Percentiles rank a stretch among this genome's conserved stretches.
These are phyloP conservation scores for Papilio glaucus DNA, from an alignment of 1,140 invertebrate species.

Conservation along the genomic window DNA sequence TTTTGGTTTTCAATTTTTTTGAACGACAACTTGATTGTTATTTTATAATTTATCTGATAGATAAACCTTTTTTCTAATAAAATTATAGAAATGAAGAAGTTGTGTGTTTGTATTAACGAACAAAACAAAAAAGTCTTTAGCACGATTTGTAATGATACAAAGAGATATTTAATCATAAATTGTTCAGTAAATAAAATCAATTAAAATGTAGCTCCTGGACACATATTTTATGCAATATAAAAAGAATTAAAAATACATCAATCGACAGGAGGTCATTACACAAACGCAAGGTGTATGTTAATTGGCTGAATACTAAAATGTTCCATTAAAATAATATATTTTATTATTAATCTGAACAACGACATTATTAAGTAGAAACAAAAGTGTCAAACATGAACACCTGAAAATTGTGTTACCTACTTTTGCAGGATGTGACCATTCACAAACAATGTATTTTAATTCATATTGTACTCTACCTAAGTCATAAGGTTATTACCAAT, in stretches of 20 bases:
- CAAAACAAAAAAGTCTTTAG: no score
- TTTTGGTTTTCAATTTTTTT: conserved; percentile 46
- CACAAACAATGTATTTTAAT: conserved; percentile 43
- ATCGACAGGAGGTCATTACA: conserved; percentile 17
- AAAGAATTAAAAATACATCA: conserved; percentile 3
- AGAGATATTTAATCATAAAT: background rate
- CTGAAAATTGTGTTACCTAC: conserved; percentile 19
- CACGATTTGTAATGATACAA: no score
- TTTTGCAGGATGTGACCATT: conserved; percentile 44
- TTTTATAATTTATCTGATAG: background rate
- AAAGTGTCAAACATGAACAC: background rate
- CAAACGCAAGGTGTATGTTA: conserved; percentile 28
- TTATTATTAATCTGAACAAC: conserved; percentile 24
- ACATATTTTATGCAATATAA: background rate
- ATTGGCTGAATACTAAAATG: conserved; percentile 25
- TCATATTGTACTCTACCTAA: conserved; percentile 40
- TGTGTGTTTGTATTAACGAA: no score
- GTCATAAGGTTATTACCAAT: conserved; percentile 51
- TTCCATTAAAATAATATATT: conserved; percentile 12
- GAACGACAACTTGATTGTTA: background rate
- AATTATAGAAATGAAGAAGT: no score
- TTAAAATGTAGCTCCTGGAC: background rate
- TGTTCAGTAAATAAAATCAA: background rate
- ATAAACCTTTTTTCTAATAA: no score
- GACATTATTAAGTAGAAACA: conserved; percentile 15